phyloP scores from a whole-genome alignment of 2,888 invertebrate genomes.

The Caenorhabditis panamensis region DNA sequence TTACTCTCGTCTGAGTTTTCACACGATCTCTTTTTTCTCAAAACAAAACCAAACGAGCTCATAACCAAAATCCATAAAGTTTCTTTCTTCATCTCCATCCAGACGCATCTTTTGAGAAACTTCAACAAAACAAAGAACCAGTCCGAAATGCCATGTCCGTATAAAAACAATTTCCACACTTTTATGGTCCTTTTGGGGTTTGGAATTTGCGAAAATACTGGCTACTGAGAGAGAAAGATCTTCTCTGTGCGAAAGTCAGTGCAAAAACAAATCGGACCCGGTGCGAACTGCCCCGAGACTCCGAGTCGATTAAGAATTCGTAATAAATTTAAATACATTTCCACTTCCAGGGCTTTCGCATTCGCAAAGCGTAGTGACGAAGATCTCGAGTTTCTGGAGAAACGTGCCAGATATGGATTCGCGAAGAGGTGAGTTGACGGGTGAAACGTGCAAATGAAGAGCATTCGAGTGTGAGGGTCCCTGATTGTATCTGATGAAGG shows the following conservation, averaged over 20 bases:
- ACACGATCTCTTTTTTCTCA: background rate
- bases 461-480: background rate
- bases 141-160: too few species aligned
- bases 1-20: too few species aligned
- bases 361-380: slow-evolving; percentile 68
- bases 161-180: too few species aligned
- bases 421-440: slow-evolving; percentile 60
- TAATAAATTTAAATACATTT: slow-evolving; percentile 24
- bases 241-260: background rate
- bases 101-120: background rate
- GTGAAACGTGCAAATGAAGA: background rate
- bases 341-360: slow-evolving; percentile 62
- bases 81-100: background rate
- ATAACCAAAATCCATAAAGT: background rate
- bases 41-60: slow-evolving; percentile 11
- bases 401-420: slow-evolving; percentile 66
- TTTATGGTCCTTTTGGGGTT: slow-evolving; percentile 24
- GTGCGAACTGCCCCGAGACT: background rate
- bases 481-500: background rate
- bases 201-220: too few species aligned
- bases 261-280: background rate
- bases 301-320: slow-evolving; percentile 27
- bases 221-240: too few species aligned
- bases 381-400: slow-evolving; percentile 62
- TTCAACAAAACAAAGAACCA: background rate